These are phyloP conservation scores for Empis stercorea DNA, from an alignment of 2,888 invertebrate species.

Conservation along the genomic window DNA sequence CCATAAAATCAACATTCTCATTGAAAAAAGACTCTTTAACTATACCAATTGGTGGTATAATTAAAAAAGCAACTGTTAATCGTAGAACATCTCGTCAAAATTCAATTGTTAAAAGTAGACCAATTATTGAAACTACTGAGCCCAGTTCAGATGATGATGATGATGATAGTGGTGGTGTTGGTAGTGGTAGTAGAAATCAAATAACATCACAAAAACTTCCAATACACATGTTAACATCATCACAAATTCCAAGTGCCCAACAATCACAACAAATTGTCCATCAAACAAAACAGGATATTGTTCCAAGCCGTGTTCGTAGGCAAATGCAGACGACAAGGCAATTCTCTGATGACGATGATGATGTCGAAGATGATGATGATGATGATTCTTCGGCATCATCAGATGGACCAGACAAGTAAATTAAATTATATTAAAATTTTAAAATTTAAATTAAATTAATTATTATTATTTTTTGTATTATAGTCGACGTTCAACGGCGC, in stretches of 20 bases:
- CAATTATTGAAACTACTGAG: slow-evolving; percentile 18
- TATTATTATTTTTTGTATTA: too few species aligned
- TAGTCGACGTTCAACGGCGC: slow-evolving; percentile 9
- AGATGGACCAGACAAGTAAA: background rate
- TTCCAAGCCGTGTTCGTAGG: background rate
- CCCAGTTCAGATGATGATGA: slow-evolving; percentile 15
- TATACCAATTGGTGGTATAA: background rate
- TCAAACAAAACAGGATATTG: background rate
- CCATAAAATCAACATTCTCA: slow-evolving; percentile 29
- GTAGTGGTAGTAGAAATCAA: slow-evolving; percentile 5
- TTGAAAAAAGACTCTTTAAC: slow-evolving; percentile 15
- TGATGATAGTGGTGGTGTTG: slow-evolving; percentile 5
- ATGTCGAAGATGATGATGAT: slow-evolving; percentile 6
- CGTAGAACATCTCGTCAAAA: slow-evolving; percentile 21
- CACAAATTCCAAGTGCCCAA: slow-evolving; percentile 5
- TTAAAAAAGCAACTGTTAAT: slow-evolving; percentile 16
- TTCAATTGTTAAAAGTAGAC: slow-evolving; percentile 20
- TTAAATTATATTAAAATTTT: background rate
- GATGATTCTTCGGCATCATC: slow-evolving; percentile 17
- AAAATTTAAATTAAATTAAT: too few species aligned
- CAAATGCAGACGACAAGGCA: background rate
- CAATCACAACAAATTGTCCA: slow-evolving; percentile 13
- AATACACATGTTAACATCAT: background rate
- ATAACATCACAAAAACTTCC: background rate
- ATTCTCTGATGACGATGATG: slow-evolving; percentile 1